These are phyloP conservation scores for Caenorhabditis briggsae DNA, from an alignment of 1,140 invertebrate species.

Conservation along the genomic window DNA sequence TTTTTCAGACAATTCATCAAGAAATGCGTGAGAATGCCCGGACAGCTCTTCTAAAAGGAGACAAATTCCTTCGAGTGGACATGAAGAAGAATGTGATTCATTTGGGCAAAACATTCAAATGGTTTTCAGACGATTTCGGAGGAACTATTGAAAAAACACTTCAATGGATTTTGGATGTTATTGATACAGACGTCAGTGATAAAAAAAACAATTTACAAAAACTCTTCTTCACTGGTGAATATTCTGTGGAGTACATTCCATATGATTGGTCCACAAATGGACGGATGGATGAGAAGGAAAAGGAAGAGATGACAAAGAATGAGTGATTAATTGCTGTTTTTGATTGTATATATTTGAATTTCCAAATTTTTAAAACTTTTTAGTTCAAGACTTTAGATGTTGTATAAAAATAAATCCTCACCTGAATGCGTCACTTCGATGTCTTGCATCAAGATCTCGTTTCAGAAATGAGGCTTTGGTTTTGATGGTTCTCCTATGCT, in stretches of 20 bases:
- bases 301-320: neutral
- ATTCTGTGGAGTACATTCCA: constrained; percentile 77
- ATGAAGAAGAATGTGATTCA: constrained; percentile 76
- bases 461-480: constrained; percentile 81
- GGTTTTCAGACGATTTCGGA: constrained; percentile 80
- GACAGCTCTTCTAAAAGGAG: neutral
- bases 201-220: constrained; percentile 77
- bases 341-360: too few relatives aligned
- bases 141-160: constrained; percentile 77
- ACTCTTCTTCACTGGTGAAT: constrained; percentile 75
- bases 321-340: too few relatives aligned
- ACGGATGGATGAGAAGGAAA: constrained; percentile 49
- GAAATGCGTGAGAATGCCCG: constrained; percentile 50
- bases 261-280: constrained; percentile 79
- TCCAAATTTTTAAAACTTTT: too few relatives aligned
- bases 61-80: constrained; percentile 70
- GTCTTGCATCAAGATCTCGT: constrained; percentile 92
- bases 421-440: constrained; percentile 86
- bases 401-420: constrained; percentile 77
- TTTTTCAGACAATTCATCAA: constrained; percentile 40
- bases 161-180: constrained; percentile 78
- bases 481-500: constrained; percentile 67
- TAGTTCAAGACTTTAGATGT: neutral
- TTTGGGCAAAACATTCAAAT: constrained; percentile 79
- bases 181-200: constrained; percentile 72